Evolutionary conservation across 2,797 vertebrate species (phyloP), one percentile per base, ranked within the genome.

Genomic region (Hippopotamyrus pictus): DNA sequence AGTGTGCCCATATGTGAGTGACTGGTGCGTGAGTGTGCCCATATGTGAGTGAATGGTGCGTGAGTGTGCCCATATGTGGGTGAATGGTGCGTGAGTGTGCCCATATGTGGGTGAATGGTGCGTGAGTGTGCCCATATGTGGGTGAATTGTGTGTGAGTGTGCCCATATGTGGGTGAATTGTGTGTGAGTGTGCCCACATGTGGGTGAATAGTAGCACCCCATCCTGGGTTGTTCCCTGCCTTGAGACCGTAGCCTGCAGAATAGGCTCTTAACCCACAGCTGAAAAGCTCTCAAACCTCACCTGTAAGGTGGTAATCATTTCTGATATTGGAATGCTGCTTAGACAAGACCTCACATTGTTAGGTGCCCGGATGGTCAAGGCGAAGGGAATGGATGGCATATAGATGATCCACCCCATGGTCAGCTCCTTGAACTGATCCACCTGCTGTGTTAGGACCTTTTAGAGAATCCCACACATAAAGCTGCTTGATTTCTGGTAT

Each of bases 221-320:
- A 5, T 54, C 53, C 17, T 54, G 53, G 53, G 53, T 54, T 54
- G 17, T 19, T 54, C 53, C 17, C 19, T 57, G 54, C 54, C 5
- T 57, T n/a, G 19, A 19, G 54, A 57, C 19, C 19, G n/a, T 7
- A 57, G 19, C 19, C 54, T 57, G 54, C 19, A 57, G 19, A 19
- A 57, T 57, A n/a, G 53, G 17, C 53, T 57, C 53, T n/a, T 19
- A 17, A 57, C 53, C 53, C 53, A 57, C 53, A 79, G 9, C 59
- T 65, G n/a, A 65, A 65, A 29, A 29, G 22, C 9, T 29, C 25
- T 69, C 62, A 29, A 69, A 9, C 25, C 9, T 69, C 25, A 69
- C 97, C 97, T 89, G 93, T 92, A n/a, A 98, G 93, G 89, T 94
- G 94, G 92, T 91, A 97, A 93, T 95, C 97, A 25, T 96, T 92